phyloP scores from a whole-genome alignment of 2,797 vertebrate species.

The Chloroceryle amazona region DNA sequence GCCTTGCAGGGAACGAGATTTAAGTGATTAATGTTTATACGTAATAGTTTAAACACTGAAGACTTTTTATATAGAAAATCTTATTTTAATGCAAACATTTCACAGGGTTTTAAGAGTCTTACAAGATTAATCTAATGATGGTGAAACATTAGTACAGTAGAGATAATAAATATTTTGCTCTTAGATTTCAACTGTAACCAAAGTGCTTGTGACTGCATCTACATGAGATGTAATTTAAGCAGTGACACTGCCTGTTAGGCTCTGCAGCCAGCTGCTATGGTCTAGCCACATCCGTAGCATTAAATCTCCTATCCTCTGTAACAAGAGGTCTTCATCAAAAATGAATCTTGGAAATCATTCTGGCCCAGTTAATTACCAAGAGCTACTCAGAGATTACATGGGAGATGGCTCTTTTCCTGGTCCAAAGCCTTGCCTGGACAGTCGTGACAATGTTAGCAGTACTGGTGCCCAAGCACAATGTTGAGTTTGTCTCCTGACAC shows the following conservation, averaged over 20 bases:
- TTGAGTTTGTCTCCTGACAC: not conserved
- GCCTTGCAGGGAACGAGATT: not conserved
- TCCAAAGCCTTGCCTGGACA: not conserved
- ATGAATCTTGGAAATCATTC: not conserved
- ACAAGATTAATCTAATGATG: not conserved
- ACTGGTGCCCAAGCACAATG: accelerated
- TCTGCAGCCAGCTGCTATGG: accelerated
- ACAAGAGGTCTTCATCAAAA: not conserved
- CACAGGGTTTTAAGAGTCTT: not conserved
- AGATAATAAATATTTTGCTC: not conserved
- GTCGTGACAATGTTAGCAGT: accelerated
- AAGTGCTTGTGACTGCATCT: accelerated
- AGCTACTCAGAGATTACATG: not conserved
- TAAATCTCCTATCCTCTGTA: not conserved
- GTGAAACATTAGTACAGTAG: not conserved
- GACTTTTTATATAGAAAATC: not conserved
- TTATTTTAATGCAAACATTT: not conserved
- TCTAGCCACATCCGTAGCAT: not conserved
- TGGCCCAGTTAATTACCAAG: not conserved
- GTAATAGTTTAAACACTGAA: not conserved
- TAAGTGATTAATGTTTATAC: not conserved
- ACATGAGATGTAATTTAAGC: not conserved
- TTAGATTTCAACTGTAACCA: not conserved
- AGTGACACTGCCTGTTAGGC: not conserved
- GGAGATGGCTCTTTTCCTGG: not conserved